These are phyloP conservation scores for Minunthozetes semirufus DNA, from an alignment of 2,888 invertebrate genomes.

Conservation along the genomic window DNA sequence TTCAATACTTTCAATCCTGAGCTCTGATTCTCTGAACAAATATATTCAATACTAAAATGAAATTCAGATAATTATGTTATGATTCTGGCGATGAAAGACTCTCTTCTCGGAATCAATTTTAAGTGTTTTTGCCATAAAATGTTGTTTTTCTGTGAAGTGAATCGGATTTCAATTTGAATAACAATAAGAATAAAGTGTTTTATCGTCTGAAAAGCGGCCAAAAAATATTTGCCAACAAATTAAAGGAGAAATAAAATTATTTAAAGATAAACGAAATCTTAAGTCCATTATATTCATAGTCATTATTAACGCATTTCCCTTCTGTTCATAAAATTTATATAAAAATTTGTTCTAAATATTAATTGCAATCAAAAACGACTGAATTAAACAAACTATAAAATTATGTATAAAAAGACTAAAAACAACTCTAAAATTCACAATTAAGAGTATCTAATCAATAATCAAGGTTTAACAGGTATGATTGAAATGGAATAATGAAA, in stretches of 20 bases:
- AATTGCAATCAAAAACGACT: not conserved
- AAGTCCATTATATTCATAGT: not conserved
- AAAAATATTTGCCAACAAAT: slow-evolving; percentile 4
- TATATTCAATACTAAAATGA: not conserved
- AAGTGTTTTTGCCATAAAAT: not conserved
- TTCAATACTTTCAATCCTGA: not conserved
- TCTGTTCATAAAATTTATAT: not conserved
- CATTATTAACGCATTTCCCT: not conserved
- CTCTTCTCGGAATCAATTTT: not conserved
- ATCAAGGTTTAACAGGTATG: not conserved
- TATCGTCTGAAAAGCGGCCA: not conserved
- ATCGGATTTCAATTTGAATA: not conserved
- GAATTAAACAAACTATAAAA: too few relatives aligned
- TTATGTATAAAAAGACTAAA: not conserved
- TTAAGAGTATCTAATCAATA: not conserved
- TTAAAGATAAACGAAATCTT: not conserved
- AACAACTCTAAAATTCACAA: not conserved
- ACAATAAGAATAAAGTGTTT: not conserved
- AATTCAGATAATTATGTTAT: not conserved
- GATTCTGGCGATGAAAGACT: not conserved
- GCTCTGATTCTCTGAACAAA: not conserved
- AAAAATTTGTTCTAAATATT: not conserved
- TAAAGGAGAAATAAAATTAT: not conserved
- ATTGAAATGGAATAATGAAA: not conserved
- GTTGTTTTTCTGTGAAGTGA: not conserved